These are phyloP conservation scores for Drosophila parabipectinata DNA, from an alignment of 1,140 invertebrate species.

Conservation along the genomic window DNA sequence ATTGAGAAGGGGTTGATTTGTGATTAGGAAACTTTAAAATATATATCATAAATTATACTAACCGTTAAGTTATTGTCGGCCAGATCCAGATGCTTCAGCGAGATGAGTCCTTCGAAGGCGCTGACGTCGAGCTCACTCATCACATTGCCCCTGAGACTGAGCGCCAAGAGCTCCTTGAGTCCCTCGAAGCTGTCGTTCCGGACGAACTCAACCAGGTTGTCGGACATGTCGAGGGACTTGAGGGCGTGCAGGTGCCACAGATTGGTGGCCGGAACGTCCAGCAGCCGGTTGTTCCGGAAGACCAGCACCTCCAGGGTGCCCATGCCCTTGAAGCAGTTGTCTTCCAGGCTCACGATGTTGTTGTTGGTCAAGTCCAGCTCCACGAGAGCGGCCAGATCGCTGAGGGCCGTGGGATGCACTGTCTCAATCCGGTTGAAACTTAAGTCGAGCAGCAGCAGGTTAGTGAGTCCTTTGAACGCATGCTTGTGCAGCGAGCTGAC, in stretches of 20 bases:
- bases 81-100: conserved; percentile 90
- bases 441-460: conserved; percentile 88
- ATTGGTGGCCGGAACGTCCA: conserved; percentile 89
- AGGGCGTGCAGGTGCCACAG: conserved; percentile 87
- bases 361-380: conserved; percentile 91
- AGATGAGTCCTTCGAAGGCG: conserved; percentile 88
- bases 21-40: neutral
- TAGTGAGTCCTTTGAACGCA: conserved; percentile 89
- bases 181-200: conserved; percentile 88
- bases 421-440: conserved; percentile 91
- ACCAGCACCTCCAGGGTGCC: conserved; percentile 88
- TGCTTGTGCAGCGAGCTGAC: conserved; percentile 89
- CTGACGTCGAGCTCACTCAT: conserved; percentile 88
- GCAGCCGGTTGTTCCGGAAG: conserved; percentile 90
- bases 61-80: conserved; percentile 92
- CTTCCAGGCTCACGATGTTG: conserved; percentile 88
- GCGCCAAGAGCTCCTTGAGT: conserved; percentile 87
- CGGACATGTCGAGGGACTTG: conserved; percentile 88
- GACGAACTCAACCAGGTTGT: conserved; percentile 89
- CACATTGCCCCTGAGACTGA: conserved; percentile 89
- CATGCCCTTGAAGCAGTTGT: conserved; percentile 89
- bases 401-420: conserved; percentile 89
- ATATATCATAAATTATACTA: conserved; percentile 36
- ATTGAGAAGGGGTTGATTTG: neutral
- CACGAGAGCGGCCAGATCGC: conserved; percentile 88